phyloP scores from a whole-genome alignment of 1,140 invertebrate genomes.

The Bradynema listronoti region DNA sequence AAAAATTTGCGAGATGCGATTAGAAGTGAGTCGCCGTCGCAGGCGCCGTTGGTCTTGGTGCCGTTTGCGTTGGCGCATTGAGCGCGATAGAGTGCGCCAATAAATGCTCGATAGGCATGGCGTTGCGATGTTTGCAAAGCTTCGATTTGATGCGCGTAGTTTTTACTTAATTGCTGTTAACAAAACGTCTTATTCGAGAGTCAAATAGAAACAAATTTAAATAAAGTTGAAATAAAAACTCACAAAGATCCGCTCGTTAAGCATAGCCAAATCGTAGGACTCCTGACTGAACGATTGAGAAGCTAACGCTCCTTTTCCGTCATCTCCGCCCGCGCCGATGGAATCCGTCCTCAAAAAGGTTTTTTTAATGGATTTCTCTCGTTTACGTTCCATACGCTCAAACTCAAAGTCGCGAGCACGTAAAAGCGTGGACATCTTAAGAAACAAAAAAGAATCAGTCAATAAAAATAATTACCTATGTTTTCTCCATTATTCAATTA shows the following conservation, averaged over 20 bases:
- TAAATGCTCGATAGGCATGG: conserved; percentile 20
- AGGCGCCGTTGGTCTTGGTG: too few relatives aligned
- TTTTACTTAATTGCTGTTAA: conserved; percentile 31
- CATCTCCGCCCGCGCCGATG: conserved; percentile 6
- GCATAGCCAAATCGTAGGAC: conserved; percentile 4
- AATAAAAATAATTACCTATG: neutral
- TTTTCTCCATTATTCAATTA: neutral
- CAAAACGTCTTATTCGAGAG: neutral
- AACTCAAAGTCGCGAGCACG: conserved; percentile 7
- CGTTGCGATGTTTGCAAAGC: conserved; percentile 30
- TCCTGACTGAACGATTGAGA: neutral
- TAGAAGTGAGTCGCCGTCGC: too few relatives aligned
- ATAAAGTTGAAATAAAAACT: neutral
- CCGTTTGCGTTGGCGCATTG: too few relatives aligned
- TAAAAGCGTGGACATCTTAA: conserved; percentile 3
- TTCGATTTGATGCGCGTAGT: conserved; percentile 41
- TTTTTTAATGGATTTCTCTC: too few relatives aligned
- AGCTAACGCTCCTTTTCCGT: neutral
- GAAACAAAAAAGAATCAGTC: neutral
- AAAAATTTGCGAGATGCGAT: conserved; percentile 21
- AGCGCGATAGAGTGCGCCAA: too few relatives aligned
- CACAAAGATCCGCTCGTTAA: conserved; percentile 1
- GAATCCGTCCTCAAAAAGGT: too few relatives aligned
- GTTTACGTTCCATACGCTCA: too few relatives aligned
- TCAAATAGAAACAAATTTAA: neutral